Evolutionary conservation across 2,797 vertebrate genomes (phyloP).

Genomic region (Vespertilio murinus): DNA sequence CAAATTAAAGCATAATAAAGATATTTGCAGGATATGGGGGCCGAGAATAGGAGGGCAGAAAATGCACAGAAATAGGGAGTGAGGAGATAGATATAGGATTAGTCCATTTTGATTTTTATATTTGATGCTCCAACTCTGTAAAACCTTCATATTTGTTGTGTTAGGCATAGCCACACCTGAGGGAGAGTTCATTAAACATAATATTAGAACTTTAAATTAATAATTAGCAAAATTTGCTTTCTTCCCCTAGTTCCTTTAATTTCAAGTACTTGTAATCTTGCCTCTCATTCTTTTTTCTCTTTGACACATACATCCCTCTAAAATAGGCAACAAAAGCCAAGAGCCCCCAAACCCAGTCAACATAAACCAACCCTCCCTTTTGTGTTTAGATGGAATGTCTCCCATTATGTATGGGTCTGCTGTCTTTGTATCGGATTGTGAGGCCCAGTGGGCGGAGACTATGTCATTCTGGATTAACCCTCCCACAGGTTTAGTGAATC

Average conservation of each 20-base stretch:
- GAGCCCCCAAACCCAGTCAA: not conserved
- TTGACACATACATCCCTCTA: not conserved
- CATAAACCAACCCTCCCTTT: not conserved
- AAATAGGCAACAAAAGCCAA: not conserved
- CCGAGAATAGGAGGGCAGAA: not conserved
- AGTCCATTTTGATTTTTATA: not conserved
- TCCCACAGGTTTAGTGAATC: conserved; percentile 34
- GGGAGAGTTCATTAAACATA: not conserved
- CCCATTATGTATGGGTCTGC: not conserved
- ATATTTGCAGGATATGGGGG: not conserved
- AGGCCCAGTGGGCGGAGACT: conserved; percentile 55
- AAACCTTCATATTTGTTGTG: not conserved
- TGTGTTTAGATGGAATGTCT: not conserved
- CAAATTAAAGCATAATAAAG: not conserved
- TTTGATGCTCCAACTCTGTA: not conserved
- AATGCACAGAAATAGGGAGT: not conserved
- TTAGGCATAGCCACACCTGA: not conserved
- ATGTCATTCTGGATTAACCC: conserved; percentile 67
- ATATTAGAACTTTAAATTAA: not conserved
- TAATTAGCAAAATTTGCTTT: not conserved
- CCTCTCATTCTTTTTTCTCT: not conserved
- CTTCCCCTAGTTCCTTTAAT: not conserved
- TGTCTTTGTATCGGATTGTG: conserved; percentile 26
- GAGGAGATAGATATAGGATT: fast-evolving
- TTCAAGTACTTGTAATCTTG: not conserved